Percentiles rank a stretch among this genome's conserved stretches.
phyloP scores from a whole-genome alignment of 2,888 invertebrate species.

The Panzeria rudis region DNA sequence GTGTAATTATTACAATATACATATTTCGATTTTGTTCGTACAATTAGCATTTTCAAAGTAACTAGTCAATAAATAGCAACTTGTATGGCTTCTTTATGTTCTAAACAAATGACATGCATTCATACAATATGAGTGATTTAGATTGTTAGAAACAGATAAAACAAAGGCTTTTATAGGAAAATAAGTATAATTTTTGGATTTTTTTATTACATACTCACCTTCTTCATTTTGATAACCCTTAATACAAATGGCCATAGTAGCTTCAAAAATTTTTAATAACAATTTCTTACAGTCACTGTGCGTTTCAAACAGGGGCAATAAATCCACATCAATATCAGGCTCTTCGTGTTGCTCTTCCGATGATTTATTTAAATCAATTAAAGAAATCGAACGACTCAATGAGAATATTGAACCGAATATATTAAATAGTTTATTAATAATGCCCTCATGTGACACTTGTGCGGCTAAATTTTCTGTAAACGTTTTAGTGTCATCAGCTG shows the following conservation, averaged over 20 bases:
- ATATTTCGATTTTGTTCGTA: constrained; percentile 16
- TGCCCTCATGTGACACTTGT: constrained; percentile 73
- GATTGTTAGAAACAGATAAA: constrained; percentile 15
- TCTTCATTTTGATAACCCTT: constrained; percentile 80
- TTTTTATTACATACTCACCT: constrained; percentile 77
- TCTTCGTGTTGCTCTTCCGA: constrained; percentile 24
- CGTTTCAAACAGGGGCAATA: constrained; percentile 77
- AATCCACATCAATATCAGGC: constrained; percentile 74
- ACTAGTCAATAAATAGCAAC: constrained; percentile 31
- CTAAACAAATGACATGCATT: constrained; percentile 63
- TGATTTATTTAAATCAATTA: constrained; percentile 68
- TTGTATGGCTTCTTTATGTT: constrained; percentile 69
- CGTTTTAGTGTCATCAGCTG: constrained; percentile 59
- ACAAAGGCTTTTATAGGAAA: constrained; percentile 21
- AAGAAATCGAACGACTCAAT: constrained; percentile 71
- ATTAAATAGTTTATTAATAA: constrained; percentile 78
- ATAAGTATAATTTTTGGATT: background rate
- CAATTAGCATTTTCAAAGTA: constrained; percentile 58
- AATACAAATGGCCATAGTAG: constrained; percentile 81
- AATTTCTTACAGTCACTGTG: constrained; percentile 81
- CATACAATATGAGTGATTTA: constrained; percentile 29
- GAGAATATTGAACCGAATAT: constrained; percentile 80
- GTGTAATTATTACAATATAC: constrained; percentile 46
- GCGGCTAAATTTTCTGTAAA: constrained; percentile 38
- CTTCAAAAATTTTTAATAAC: constrained; percentile 82